These are phyloP conservation scores for Eonycteris spelaea DNA, from an alignment of 2,113 vertebrate genomes.

Conservation along the genomic window DNA sequence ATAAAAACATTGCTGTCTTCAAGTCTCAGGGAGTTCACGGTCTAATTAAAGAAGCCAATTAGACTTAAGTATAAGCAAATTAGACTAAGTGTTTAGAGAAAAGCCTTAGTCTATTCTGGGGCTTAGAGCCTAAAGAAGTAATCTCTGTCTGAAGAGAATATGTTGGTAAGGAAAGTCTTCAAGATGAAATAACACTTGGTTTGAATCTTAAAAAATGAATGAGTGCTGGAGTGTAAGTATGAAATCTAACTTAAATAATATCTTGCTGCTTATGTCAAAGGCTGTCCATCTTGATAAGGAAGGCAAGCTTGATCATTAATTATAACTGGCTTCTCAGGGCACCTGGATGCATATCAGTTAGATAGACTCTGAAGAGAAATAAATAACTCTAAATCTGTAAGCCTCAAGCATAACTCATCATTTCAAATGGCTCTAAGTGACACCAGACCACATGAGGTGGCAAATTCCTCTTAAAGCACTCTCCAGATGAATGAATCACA, in stretches of 20 bases:
- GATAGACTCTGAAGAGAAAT: neutral
- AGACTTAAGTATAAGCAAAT: neutral
- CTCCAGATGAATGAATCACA: constrained; percentile 63
- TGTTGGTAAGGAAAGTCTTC: neutral
- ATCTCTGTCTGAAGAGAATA: neutral
- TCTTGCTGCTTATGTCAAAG: neutral
- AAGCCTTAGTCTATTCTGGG: neutral
- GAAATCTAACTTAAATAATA: neutral
- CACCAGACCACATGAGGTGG: constrained; percentile 45
- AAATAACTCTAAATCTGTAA: neutral
- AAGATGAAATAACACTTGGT: neutral
- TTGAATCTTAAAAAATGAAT: neutral
- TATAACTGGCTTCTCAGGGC: neutral
- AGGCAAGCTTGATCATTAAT: neutral
- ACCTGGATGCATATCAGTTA: neutral
- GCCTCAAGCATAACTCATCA: neutral
- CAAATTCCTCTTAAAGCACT: constrained; percentile 34
- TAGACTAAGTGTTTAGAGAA: neutral
- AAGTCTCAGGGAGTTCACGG: neutral
- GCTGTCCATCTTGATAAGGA: neutral
- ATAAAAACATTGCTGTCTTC: neutral
- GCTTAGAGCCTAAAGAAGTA: neutral
- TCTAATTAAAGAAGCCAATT: neutral
- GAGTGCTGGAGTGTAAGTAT: neutral
- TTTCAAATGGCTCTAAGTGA: neutral